Evolutionary conservation across 2,797 vertebrate species (phyloP), one percentile per base, ranked within the genome.

Genomic region (Galagoides demidoff): DNA sequence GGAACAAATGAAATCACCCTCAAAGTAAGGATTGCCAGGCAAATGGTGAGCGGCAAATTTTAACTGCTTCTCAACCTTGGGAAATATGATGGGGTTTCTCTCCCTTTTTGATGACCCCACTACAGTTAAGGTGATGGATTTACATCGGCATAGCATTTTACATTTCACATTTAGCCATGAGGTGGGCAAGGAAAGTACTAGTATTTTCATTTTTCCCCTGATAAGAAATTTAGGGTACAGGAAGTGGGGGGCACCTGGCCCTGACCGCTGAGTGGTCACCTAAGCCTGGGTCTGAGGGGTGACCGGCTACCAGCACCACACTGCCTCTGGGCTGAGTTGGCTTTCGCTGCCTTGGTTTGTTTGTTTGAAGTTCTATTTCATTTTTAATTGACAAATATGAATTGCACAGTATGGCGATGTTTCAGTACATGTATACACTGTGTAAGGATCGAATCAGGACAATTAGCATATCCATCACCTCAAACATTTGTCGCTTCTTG

Each of bases 1-100:
- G 94, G 95, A 97, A 96, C 90, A 97, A 95, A 95, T 95, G 95
- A 96, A 97, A 78, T 93, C 89, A 68, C 45, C 94, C 82, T 57
- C 77, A 93, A 81, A 68, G 92, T 81, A 94, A 93, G 89, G 49
- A 68, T 10, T 63, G 19, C 20, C 14, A 25, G 89, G 93, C 92
- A 81, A 94, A 74, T 43, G 84, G 93, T 93, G 94, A 97, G 16
- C 95, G 89, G 37, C 39, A 77, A 27, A 95, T 93, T 95, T 92
- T 49, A 96, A 96, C 97, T 96, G 5, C 76, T 82, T 73, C 66
- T 68, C 74, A 74, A 0, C 79, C 92, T 88, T 81, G 34, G 27
- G 89, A 83, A 79, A 17, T 31, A 11, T 0, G 1, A 13, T 19
- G 19, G 6, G 12, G 19, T n/a, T 37, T 3, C 57, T 79, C 14